Percentiles rank a stretch among this genome's conserved stretches.
Conservation (phyloP, 2,888 invertebrate species). For the Pegoplata infirma region DNA sequence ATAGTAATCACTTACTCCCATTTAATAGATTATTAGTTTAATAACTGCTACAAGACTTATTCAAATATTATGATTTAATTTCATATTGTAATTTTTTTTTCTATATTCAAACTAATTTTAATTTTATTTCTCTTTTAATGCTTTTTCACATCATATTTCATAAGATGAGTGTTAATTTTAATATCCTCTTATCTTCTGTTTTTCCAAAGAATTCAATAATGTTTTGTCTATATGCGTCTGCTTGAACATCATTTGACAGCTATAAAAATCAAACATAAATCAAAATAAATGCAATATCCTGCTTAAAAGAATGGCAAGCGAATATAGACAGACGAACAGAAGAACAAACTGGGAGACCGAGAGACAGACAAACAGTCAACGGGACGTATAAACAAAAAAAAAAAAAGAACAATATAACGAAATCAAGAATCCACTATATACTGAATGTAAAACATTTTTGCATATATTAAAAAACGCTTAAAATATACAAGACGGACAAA, state of each 20-base stretch:
- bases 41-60: no score
- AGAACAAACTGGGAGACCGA: no score
- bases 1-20: no score
- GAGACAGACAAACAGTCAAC: background rate
- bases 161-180: conserved; percentile 17
- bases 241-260: conserved; percentile 50
- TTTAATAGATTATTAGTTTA: no score
- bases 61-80: no score
- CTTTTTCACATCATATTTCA: no score
- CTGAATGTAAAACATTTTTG: conserved; percentile 52
- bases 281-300: conserved; percentile 60
- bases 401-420: conserved; percentile 16
- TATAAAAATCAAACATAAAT: conserved; percentile 60
- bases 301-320: conserved; percentile 21
- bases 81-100: no score
- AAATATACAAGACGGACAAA: background rate
- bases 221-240: conserved; percentile 28
- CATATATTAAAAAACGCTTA: conserved; percentile 43
- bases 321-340: no score
- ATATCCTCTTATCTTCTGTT: conserved; percentile 17
- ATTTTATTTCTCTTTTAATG: no score
- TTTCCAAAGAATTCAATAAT: conserved; percentile 42
- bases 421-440: conserved; percentile 40
- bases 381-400: background rate
- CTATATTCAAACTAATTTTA: no score